Evolutionary conservation across 2,888 invertebrate genomes (phyloP).

Genomic region (Pterobdella sp.): DNA sequence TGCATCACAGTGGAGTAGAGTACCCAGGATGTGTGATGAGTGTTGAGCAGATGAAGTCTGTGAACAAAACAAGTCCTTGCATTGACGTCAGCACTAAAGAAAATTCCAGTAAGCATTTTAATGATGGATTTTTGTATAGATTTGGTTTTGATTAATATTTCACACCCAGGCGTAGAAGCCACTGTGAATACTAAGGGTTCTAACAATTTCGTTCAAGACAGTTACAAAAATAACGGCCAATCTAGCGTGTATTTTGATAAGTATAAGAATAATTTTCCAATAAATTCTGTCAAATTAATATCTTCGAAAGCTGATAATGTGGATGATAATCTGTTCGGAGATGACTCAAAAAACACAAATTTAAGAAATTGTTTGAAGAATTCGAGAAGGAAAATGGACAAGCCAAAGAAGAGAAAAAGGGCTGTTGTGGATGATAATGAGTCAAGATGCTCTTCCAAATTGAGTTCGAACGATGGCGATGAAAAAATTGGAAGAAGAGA

Average conservation of each 20-base stretch:
- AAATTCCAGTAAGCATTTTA: background rate
- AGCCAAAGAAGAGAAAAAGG: slow-evolving; percentile 45
- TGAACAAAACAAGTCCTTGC: slow-evolving; percentile 36
- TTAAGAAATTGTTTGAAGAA: slow-evolving; percentile 39
- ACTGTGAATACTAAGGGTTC: background rate
- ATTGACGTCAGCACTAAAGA: too few species aligned
- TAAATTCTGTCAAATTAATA: background rate
- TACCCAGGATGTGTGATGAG: slow-evolving; percentile 85
- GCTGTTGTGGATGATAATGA: slow-evolving; percentile 13
- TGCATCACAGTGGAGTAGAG: slow-evolving; percentile 70
- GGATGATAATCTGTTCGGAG: background rate
- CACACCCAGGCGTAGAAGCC: background rate
- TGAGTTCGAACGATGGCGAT: background rate
- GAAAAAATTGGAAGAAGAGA: too few species aligned
- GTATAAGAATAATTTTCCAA: background rate
- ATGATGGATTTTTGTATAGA: background rate
- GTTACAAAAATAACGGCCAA: background rate
- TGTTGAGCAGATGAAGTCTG: slow-evolving; percentile 68
- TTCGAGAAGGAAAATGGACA: slow-evolving; percentile 48
- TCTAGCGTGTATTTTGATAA: slow-evolving; percentile 3
- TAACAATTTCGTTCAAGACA: background rate
- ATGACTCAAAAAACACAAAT: background rate
- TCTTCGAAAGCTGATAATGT: background rate
- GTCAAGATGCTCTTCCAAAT: background rate
- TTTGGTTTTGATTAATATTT: background rate